Evolutionary conservation across 2,797 vertebrate species (phyloP), one percentile per base, ranked within the genome.

Genomic region (Arnoldichthys spilopterus): DNA sequence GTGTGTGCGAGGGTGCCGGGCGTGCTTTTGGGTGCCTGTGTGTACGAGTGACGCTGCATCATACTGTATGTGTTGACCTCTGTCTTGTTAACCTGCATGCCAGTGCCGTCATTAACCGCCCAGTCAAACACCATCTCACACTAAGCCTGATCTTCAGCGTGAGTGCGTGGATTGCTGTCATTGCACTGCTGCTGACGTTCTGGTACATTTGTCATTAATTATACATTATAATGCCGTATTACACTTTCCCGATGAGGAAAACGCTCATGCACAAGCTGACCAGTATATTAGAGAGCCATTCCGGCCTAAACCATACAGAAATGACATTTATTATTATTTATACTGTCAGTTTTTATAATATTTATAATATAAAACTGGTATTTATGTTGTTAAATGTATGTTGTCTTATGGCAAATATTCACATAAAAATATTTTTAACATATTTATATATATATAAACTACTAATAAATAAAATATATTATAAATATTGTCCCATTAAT

Each of bases 1-100:
- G 28, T 43, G 51, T 64, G n/a, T 24, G 54, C 59, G 32, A 9
- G 66, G 91, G 89, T 87, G 67, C 15, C 11, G 47, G 56, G 15
- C 15, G 54, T 92, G 90, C 28, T 2, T 26, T 2, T 16, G 56
- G 1, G 56, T 20, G 56, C 28, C 24, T 58, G 24, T 58, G 24
- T 58, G 24, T 26, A 12, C 15, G 56, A 4, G 56, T 18, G 45
- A 34, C 28, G 11, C 24, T 67, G 30, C 45, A 58, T 69, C 54
- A 18, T 62, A 53, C 6, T 9, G 11, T 61, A 18, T 1, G 37
- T 69, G 43, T 12, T 79, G 53, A 79, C 63, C 63, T 43, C 30
- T 12, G 8, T 74, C 54, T 43, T 51, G 24, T 26, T 74, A 74
- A 79, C 71, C 78, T 28, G 78, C 78, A 79, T 79, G 78, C 16